Conservation (phyloP, 2,113 vertebrate species). For the Scartelaos histophorus region DNA sequence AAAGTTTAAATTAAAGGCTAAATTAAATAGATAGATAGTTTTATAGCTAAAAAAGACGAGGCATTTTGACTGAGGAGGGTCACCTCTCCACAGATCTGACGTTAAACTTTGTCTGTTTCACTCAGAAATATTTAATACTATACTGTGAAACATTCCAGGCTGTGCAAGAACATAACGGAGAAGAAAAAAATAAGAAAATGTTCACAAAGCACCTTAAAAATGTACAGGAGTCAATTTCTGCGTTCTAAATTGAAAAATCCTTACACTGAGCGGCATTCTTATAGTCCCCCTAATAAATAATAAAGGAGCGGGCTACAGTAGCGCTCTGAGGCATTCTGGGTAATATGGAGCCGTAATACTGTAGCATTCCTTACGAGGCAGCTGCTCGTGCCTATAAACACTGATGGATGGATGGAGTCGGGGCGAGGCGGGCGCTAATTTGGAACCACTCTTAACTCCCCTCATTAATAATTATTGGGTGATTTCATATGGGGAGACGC, state of each 20-base stretch:
- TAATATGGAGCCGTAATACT: slow-evolving; percentile 17
- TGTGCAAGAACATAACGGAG: too few species aligned
- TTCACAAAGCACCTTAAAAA: too few species aligned
- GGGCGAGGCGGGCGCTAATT: slow-evolving; percentile 38
- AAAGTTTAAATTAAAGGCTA: too few species aligned
- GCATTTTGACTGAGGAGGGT: too few species aligned
- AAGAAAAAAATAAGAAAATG: too few species aligned
- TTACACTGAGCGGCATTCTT: background rate
- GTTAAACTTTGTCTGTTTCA: too few species aligned
- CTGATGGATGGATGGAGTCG: slow-evolving; percentile 51
- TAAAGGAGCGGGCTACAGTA: background rate
- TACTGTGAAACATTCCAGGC: too few species aligned
- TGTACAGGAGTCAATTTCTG: too few species aligned
- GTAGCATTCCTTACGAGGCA: slow-evolving; percentile 32
- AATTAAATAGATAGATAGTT: too few species aligned
- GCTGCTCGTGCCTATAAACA: slow-evolving; percentile 47
- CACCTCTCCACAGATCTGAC: too few species aligned
- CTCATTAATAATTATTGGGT: slow-evolving; percentile 32
- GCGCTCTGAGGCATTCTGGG: background rate
- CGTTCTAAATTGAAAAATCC: background rate
- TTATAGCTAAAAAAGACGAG: too few species aligned
- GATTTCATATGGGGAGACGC: slow-evolving; percentile 33
- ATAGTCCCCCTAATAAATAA: background rate
- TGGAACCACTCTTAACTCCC: slow-evolving; percentile 24
- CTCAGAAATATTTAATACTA: too few species aligned